These are phyloP conservation scores for Choristoneura rosaceana DNA, from an alignment of 2,888 invertebrate species.

Conservation along the genomic window DNA sequence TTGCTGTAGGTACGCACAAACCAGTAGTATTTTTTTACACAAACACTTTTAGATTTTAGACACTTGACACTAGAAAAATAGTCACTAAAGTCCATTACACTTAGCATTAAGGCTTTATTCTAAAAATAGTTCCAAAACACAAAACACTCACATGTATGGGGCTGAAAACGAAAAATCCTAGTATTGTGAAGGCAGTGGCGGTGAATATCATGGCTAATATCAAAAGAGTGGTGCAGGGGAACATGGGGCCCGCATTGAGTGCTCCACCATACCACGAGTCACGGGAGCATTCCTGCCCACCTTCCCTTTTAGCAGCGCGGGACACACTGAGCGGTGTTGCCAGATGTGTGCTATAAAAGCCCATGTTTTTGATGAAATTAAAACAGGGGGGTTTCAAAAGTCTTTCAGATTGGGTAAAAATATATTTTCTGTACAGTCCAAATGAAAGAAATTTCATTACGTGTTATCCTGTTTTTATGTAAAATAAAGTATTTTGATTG, in stretches of 20 bases:
- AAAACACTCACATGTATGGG: conserved; percentile 44
- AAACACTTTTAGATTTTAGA: no score
- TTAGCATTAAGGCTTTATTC: conserved; percentile 39
- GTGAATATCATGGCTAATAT: conserved; percentile 65
- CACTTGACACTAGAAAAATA: no score
- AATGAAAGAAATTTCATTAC: no score
- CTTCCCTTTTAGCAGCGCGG: conserved; percentile 8
- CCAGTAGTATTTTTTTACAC: no score
- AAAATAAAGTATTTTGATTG: no score
- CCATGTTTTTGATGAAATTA: neutral
- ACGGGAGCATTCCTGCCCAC: conserved; percentile 11
- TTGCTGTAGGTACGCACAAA: no score
- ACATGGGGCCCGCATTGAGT: conserved; percentile 51
- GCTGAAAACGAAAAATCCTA: conserved; percentile 59
- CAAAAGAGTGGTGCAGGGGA: conserved; percentile 53
- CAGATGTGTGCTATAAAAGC: neutral
- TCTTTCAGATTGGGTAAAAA: no score
- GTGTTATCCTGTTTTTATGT: no score
- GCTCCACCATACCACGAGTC: conserved; percentile 17
- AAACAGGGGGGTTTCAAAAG: no score
- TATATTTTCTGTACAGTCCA: no score
- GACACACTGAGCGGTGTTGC: neutral
- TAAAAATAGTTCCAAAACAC: conserved; percentile 11
- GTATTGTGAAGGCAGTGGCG: conserved; percentile 60
- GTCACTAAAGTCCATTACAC: conserved; percentile 32